Percentiles rank a stretch among this genome's conserved stretches.
Conservation (phyloP, 1,140 invertebrate genomes). For the Scaptomyza graminum region DNA sequence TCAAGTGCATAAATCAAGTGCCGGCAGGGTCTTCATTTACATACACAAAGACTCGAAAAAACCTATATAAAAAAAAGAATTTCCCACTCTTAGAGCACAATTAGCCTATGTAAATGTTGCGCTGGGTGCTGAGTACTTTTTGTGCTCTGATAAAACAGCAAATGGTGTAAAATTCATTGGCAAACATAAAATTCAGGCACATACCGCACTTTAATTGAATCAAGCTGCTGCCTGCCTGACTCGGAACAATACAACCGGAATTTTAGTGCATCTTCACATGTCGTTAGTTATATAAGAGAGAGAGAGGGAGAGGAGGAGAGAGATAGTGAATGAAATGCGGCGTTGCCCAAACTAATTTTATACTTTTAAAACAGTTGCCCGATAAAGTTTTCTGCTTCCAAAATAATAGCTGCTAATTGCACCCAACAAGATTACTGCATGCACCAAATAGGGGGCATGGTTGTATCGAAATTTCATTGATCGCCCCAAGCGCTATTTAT, state of each 20-base stretch:
- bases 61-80: conserved; percentile 40
- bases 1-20: conserved; percentile 68
- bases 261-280: conserved; percentile 2
- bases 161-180: conserved; percentile 36
- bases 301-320: background rate
- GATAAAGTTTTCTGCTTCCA: conserved; percentile 37
- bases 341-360: background rate
- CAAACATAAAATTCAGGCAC: conserved; percentile 21
- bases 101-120: conserved; percentile 42
- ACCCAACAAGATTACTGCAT: background rate
- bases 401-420: conserved; percentile 63
- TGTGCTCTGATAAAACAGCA: conserved; percentile 17
- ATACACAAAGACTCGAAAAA: conserved; percentile 25
- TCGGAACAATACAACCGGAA: background rate
- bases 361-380: conserved; percentile 8
- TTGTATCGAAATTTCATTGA: background rate
- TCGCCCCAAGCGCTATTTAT: background rate
- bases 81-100: conserved; percentile 50
- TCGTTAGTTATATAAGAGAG: background rate
- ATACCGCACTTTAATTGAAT: background rate
- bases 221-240: conserved; percentile 2
- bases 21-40: conserved; percentile 54
- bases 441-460: background rate
- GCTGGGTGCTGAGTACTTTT: conserved; percentile 12
- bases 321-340: background rate